A percentile compares a stretch with the other conserved stretches of the same genome.
Evolutionary conservation across 2,888 invertebrate species (phyloP).

Genomic region (Drosophila infuscata): DNA sequence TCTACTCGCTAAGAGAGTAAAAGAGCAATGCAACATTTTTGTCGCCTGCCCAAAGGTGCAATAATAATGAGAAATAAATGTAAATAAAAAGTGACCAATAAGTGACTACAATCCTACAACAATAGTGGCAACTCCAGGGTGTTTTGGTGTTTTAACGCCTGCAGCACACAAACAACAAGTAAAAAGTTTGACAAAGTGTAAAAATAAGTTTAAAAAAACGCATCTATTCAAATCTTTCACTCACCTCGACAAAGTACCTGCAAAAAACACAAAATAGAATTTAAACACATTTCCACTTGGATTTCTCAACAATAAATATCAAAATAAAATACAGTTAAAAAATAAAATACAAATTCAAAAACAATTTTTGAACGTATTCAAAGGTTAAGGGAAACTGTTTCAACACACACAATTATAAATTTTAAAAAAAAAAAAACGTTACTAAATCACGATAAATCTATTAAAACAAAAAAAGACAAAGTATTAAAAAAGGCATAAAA

Average conservation of each 20-base stretch:
- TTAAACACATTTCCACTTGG: conserved; percentile 12
- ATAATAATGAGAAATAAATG: conserved; percentile 7
- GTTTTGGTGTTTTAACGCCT: conserved; percentile 7
- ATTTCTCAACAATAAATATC: conserved; percentile 7
- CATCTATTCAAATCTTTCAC: conserved; percentile 13
- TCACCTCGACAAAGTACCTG: conserved; percentile 81
- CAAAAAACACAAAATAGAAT: conserved; percentile 38
- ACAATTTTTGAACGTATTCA: background rate
- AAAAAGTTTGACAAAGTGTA: conserved; percentile 37
- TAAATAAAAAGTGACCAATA: conserved; percentile 3
- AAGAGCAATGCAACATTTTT: conserved; percentile 44
- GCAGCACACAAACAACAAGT: conserved; percentile 38
- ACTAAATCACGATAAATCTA: background rate
- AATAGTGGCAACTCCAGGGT: background rate
- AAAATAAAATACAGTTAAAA: conserved; percentile 2
- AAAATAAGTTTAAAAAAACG: conserved; percentile 26
- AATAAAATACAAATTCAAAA: background rate
- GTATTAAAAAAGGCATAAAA: conserved; percentile 4
- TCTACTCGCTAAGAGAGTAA: conserved; percentile 21
- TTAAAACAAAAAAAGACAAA: background rate
- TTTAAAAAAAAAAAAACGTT: background rate
- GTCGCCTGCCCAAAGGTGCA: conserved; percentile 32
- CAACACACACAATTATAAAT: background rate
- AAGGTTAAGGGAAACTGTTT: background rate
- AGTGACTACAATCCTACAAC: background rate